Percentiles rank a stretch among this genome's conserved stretches.
These are phyloP conservation scores for Marmota monax DNA, from an alignment of 2,113 vertebrate genomes.

Conservation along the genomic window DNA sequence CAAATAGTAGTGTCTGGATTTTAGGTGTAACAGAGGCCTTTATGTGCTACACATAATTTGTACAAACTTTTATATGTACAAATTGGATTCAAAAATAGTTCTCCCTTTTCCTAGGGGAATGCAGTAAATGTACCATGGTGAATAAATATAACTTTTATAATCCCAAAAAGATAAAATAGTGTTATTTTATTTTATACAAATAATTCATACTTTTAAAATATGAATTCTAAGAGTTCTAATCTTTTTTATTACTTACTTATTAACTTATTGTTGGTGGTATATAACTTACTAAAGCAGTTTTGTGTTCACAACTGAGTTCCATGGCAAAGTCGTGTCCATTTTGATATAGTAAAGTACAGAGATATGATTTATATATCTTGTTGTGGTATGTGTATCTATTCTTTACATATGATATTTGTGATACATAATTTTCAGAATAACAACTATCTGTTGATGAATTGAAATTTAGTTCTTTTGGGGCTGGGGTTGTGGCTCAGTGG, in stretches of 20 bases:
- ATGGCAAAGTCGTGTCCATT: background rate
- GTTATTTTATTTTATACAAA: too few species aligned
- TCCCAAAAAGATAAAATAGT: background rate
- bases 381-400: background rate
- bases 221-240: background rate
- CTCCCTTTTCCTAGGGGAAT: conserved; percentile 85
- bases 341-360: background rate
- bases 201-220: background rate
- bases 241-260: background rate
- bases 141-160: conserved; percentile 86
- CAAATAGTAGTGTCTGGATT: conserved; percentile 71
- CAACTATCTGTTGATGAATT: background rate
- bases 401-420: background rate
- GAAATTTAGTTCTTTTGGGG: background rate
- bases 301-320: background rate
- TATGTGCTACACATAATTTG: conserved; percentile 80
- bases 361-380: background rate
- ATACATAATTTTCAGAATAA: background rate
- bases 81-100: conserved; percentile 79
- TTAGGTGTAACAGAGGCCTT: conserved; percentile 79
- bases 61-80: conserved; percentile 85
- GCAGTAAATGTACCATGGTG: conserved; percentile 85
- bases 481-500: too few species aligned
- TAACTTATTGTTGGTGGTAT: background rate
- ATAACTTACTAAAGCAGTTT: background rate